Evolutionary conservation across 92 coral and sea anemone species (phyloP), one percentile per base, ranked within the genome.

Genomic region (Phymanthus crucifer): DNA sequence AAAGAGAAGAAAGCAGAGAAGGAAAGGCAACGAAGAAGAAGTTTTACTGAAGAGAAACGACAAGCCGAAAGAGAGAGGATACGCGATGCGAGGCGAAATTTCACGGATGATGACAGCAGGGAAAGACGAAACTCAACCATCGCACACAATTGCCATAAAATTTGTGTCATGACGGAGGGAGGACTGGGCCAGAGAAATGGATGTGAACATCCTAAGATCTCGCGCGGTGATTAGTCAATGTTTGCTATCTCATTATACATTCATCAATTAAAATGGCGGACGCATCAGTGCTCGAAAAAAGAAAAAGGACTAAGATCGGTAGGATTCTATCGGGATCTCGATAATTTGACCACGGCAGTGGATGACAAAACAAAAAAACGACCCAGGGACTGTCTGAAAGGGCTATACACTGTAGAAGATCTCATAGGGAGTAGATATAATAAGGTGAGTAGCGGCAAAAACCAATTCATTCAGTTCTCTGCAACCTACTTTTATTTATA

Each of bases 171-270:
- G 58, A 26, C 29, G 64, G 46, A 64, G 56, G 11, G 86, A 45
- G 32, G 80, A 27, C 86, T 74, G 80, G 86, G 80, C 23, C 38
- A 76, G 61, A 82, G 80, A 74, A 46, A 46, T 74, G 78, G 19
- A 4, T 74, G 78, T 74, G 78, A 74, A 74, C 66, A 74, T 74
- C 78, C 78, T 48, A 74, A 74, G 78, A 46, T 74, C 67, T 46
- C 78, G 78, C 32, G 77, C 40, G 68, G 65, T 74, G 78, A 74
- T 74, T 74, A 67, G 78, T 50, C 78, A 35, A 46, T 48, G 40
- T 48, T 74, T 48, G 65, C 78, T 31, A 46, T 46, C 66, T 23
- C 78, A 74, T 74, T 50, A 74, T 73, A 74, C 1, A 74, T 74
- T 74, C 66, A 50, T 35, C 23, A 74, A 74, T 43, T 48, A 74